Evolutionary conservation across 2,113 vertebrate species (phyloP).

Genomic region (Capra hircus): DNA sequence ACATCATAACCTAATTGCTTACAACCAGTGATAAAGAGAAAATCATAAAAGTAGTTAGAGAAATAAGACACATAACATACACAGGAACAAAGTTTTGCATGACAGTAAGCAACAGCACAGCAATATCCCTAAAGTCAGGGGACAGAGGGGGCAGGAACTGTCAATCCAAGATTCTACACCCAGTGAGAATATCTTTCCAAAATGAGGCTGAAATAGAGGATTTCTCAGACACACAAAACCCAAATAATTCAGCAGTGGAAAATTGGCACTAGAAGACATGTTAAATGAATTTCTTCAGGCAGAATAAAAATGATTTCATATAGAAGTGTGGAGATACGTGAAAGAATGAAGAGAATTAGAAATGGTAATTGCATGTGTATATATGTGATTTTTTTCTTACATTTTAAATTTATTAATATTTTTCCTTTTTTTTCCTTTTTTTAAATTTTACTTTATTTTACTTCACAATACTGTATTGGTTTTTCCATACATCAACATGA

Average conservation of each 20-base stretch:
- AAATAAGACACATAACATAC: background rate
- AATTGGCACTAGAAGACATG: background rate
- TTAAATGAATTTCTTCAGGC: background rate
- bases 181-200: background rate
- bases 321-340: background rate
- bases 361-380: background rate
- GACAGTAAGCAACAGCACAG: background rate
- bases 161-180: background rate
- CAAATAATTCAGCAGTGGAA: background rate
- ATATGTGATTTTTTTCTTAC: background rate
- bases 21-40: background rate
- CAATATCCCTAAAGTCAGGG: background rate
- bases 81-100: background rate
- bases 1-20: background rate
- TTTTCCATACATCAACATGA: too few species aligned
- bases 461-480: too few species aligned
- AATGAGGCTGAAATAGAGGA: background rate
- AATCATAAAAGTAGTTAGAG: background rate
- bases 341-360: background rate
- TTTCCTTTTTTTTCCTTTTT: too few species aligned
- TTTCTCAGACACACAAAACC: background rate
- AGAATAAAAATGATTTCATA: background rate
- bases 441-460: too few species aligned
- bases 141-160: background rate
- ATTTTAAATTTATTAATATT: background rate